Percentiles rank a stretch among this genome's conserved stretches.
Conservation (phyloP, 2,888 invertebrate species). For the Muschampia plurimacula region DNA sequence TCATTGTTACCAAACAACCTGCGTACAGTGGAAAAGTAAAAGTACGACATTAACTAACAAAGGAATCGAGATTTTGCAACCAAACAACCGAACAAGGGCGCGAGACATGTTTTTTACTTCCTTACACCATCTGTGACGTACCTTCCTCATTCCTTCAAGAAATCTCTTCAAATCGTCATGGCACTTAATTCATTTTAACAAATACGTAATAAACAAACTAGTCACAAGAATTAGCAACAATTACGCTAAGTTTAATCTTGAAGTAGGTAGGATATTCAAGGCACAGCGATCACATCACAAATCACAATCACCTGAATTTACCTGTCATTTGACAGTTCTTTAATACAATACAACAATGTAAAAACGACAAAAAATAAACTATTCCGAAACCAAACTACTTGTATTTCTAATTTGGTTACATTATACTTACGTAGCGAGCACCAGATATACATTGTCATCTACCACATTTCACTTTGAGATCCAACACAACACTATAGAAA, state of each 20-base stretch:
- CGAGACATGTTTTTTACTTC: constrained; percentile 67
- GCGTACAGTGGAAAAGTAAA: constrained; percentile 74
- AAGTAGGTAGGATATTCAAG: constrained; percentile 43
- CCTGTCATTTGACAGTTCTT: constrained; percentile 51
- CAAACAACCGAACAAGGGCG: constrained; percentile 79
- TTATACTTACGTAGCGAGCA: constrained; percentile 79
- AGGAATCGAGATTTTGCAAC: constrained; percentile 80
- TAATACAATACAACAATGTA: constrained; percentile 63
- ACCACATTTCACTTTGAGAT: constrained; percentile 77
- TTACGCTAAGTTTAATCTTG: constrained; percentile 16
- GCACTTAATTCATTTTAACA: constrained; percentile 59
- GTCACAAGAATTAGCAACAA: constrained; percentile 22
- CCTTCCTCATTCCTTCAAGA: constrained; percentile 54
- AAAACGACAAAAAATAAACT: constrained; percentile 41
- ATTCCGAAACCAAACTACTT: constrained; percentile 45
- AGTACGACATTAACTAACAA: constrained; percentile 71
- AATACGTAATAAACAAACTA: constrained; percentile 32
- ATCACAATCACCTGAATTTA: constrained; percentile 50
- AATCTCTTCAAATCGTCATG: constrained; percentile 56
- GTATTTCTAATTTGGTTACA: constrained; percentile 58
- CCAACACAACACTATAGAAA: constrained; percentile 63
- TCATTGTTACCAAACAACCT: constrained; percentile 44
- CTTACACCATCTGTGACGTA: constrained; percentile 49
- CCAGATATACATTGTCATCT: constrained; percentile 82
- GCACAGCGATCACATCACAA: constrained; percentile 50